Base-by-base conservation (phyloP, 2,113 vertebrate species). In the Pseudorectes ferrugineus region DNA sequence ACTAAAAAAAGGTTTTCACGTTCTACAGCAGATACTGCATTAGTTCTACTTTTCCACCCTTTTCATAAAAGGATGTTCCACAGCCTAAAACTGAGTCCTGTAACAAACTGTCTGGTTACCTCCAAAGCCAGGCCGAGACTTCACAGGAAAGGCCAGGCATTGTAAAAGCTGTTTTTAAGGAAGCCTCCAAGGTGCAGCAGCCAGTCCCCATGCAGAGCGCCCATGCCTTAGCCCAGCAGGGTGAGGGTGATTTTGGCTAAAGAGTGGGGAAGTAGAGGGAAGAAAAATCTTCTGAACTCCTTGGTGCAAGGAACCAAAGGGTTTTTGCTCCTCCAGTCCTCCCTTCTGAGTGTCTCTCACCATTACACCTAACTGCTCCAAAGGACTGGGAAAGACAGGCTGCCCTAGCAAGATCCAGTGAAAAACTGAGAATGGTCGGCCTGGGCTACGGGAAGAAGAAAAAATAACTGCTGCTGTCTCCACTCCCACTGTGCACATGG, bases 151-250 rank as follows among this genome's bases (percentile, higher is more conserved):
- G 66, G 23, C 20, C 28, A 23, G 48, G 17, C 25, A 6, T 42
- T 7, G 28, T 7, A 31, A 55, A 65, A 76, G n/a, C n/a, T 84
- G 54, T 0, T 65, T 68, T 31, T 14, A 36, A 49, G 63, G 21
- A 31, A 23, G 28, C n/a, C 38, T 65, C 22, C n/a, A 40, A 89
- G 36, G 22, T 25, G 24, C n/a, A 58, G 46, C 48, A 57, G 20
- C 6, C 88, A 84, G 46, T 21, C 14, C 26, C 25, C 15, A 6
- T 1, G 15, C 45, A 25, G 20, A 33, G 19, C 0, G 0, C 10
- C 35, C 0, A 0, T 3, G 31, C 23, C 35, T 20, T 1, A 13
- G 48, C 66, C 40, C 8, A 12, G 57, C 31, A 58, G 36, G 14
- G 6, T 7, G 12, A 57, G 52, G 29, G 36, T 3, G 10, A 51